Percentiles rank a stretch among this genome's conserved stretches.
These are phyloP conservation scores for Etheostoma perlongum DNA, from an alignment of 2,797 vertebrate species.

Conservation along the genomic window DNA sequence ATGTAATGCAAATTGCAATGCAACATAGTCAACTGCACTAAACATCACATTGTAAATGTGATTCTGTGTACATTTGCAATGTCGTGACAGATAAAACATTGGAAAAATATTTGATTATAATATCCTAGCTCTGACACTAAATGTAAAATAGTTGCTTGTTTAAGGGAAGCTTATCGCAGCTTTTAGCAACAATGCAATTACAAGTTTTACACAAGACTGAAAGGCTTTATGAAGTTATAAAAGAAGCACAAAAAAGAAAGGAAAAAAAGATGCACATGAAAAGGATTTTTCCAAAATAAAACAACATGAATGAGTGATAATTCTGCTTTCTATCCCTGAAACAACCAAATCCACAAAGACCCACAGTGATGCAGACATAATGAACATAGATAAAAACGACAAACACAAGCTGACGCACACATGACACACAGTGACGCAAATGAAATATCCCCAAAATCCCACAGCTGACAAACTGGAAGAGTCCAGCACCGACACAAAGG, in stretches of 20 bases:
- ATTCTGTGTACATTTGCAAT: neutral
- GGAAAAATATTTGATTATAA: neutral
- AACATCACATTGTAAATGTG: no score
- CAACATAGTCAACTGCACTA: no score
- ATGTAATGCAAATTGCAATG: no score
- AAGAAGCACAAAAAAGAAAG: neutral
- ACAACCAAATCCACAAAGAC: neutral
- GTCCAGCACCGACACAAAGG: conserved; percentile 18
- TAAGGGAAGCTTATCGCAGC: no score
- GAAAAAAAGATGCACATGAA: neutral
- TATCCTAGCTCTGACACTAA: no score
- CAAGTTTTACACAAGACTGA: no score
- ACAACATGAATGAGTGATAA: neutral
- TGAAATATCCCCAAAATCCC: neutral
- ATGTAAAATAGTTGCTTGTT: neutral
- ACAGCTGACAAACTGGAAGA: neutral
- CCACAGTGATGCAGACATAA: no score
- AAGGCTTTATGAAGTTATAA: no score
- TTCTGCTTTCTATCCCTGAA: neutral
- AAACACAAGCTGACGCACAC: neutral
- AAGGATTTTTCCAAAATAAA: neutral
- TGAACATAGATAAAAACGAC: neutral
- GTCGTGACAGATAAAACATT: neutral
- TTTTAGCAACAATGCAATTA: no score
- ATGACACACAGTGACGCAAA: neutral